A percentile compares a stretch with the other conserved stretches of the same genome.
phyloP scores from a whole-genome alignment of 2,113 vertebrate species.

The Odocoileus hemionus region DNA sequence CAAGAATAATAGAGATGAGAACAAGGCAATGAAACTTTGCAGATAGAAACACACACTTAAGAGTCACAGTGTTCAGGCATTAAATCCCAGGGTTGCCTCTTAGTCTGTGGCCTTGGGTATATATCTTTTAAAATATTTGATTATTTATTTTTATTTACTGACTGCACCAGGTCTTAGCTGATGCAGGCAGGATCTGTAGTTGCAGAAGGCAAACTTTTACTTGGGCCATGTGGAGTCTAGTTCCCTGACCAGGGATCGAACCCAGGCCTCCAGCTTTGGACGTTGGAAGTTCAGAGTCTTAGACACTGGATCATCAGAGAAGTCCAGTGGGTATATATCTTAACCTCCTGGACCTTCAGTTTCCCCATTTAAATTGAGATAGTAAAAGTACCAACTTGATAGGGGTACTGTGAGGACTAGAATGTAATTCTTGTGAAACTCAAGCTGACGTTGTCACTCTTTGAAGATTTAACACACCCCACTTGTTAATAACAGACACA shows the following conservation, averaged over 20 bases:
- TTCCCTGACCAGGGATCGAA: neutral
- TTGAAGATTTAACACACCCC: neutral
- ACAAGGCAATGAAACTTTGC: neutral
- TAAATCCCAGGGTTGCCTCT: neutral
- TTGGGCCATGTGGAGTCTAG: neutral
- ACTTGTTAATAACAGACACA: neutral
- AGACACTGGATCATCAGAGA: neutral
- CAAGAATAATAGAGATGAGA: neutral
- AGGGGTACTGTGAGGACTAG: neutral
- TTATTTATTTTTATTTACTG: neutral
- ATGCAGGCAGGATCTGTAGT: neutral
- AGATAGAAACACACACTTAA: neutral
- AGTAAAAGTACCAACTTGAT: neutral
- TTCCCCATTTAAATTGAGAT: neutral
- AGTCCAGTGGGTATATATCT: neutral
- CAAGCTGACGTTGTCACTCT: too few species aligned
- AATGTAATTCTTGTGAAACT: neutral
- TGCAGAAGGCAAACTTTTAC: neutral
- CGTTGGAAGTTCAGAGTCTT: neutral
- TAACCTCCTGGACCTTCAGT: neutral
- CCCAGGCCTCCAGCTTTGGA: neutral
- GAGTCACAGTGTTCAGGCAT: neutral
- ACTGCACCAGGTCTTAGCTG: neutral
- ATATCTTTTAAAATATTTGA: neutral
- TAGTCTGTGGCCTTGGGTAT: neutral